Base-by-base conservation (phyloP, 2,888 invertebrate genomes). In the Luperina nickerlii region DNA sequence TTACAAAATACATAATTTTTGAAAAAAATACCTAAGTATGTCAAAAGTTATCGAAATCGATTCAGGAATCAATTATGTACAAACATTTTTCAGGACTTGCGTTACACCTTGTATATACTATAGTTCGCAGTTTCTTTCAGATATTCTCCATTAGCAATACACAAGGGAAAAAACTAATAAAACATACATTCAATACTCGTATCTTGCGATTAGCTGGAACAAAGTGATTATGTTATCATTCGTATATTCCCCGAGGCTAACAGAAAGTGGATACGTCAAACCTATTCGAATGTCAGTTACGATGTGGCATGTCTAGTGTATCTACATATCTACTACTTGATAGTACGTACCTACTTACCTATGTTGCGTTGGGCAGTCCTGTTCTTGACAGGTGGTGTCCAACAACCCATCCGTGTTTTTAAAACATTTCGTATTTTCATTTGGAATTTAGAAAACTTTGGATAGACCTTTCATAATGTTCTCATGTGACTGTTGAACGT, bases 281-380 rank as follows among this genome's bases (percentile, higher is more conserved):
- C n/a, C 20, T 85, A 79, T 79, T 86, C 78, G 72, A 84, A 81
- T 84, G 84, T 74, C 84, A 75, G 87, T 84, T 83, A 84, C 62
- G 42, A 68, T 76, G 63, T 60, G 48, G 60, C 74, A 66, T 63
- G 42, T 42, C 71, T 74, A 42, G 45, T 68, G 51, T 63, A 76
- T 57, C 60, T 48, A 57, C 51, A 20, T n/a, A n/a, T n/a, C n/a
- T 79, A 38, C 32, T 38, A 72, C 15, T 15, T 5, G 13, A 15
- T 48, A 48, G 15, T 48, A 48, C 48, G 48, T 48, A 48, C 24
- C 42, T 38, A n/a, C 24, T 5, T 63, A 75, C 57, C 70, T 62
- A 74, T 68, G 63, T 85, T 85, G 51, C 38, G 51, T 60, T 42
- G 51, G 32, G 27, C 18, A 54, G 1, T 71, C 60, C 63, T 86